Evolutionary conservation across 2,888 invertebrate genomes (phyloP).

Genomic region (Pseudolycoriella hygida): DNA sequence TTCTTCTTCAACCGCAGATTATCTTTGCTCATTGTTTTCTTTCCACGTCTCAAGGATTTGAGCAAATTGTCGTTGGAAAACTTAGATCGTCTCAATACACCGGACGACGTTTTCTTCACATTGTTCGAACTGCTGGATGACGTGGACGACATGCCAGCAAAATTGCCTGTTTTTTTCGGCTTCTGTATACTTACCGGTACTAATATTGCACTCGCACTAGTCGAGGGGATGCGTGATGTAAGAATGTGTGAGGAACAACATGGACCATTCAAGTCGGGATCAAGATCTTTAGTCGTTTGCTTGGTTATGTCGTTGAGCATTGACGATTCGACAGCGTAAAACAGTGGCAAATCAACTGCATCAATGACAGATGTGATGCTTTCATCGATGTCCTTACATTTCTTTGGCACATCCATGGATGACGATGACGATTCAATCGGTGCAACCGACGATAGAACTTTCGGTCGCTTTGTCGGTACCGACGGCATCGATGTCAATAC

Average conservation of each 20-base stretch:
- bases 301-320: not conserved
- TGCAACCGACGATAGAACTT: not conserved
- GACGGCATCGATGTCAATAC: conserved; percentile 2
- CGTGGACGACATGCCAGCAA: conserved; percentile 1
- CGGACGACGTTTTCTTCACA: not conserved
- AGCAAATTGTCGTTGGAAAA: not conserved
- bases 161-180: conserved; percentile 3
- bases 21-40: conserved; percentile 2
- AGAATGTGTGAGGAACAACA: conserved; percentile 3
- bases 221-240: not conserved
- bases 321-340: not conserved
- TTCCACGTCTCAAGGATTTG: not conserved
- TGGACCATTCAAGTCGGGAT: not conserved
- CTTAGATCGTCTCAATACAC: not conserved
- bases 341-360: not conserved
- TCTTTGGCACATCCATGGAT: not conserved
- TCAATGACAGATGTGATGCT: not conserved
- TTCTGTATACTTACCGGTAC: not conserved
- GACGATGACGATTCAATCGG: not conserved
- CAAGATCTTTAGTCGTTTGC: not conserved
- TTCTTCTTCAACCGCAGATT: conserved; percentile 3
- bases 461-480: conserved; percentile 5
- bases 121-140: not conserved
- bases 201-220: not conserved
- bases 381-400: not conserved